phyloP scores from a whole-genome alignment of 2,888 invertebrate species.

The Galeopsomyia nigrocyanea region DNA sequence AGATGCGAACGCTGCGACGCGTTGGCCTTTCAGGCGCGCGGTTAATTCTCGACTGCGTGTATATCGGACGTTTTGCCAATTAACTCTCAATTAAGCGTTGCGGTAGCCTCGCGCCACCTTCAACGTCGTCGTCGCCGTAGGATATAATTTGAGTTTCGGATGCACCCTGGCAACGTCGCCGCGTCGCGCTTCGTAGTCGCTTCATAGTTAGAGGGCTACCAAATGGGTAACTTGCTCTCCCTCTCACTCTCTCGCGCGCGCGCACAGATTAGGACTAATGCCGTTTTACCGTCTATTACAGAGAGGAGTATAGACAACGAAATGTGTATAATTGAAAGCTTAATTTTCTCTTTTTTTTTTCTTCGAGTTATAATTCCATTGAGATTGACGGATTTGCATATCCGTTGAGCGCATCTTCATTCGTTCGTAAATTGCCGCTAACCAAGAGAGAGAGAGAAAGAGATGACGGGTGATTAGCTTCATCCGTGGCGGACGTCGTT shows the following conservation, averaged over 20 bases:
- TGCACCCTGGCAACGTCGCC: not conserved
- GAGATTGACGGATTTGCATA: slow-evolving; percentile 57
- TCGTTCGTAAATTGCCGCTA: not conserved
- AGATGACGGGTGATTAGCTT: not conserved
- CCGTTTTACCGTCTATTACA: not conserved
- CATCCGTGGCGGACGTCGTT: too few relatives aligned
- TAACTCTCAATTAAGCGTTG: too few relatives aligned
- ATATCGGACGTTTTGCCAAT: too few relatives aligned
- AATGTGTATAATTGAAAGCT: too few relatives aligned
- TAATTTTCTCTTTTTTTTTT: too few relatives aligned
- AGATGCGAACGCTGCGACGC: too few relatives aligned
- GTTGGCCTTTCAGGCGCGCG: too few relatives aligned
- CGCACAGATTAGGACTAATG: slow-evolving; percentile 35
- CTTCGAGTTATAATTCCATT: too few relatives aligned
- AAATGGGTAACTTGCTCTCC: slow-evolving; percentile 7
- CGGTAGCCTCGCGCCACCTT: not conserved
- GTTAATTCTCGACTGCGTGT: too few relatives aligned
- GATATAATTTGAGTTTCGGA: slow-evolving; percentile 42
- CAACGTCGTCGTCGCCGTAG: slow-evolving; percentile 6
- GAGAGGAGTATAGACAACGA: too few relatives aligned
- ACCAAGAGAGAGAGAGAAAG: not conserved
- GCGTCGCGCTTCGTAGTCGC: too few relatives aligned
- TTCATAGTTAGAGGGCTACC: slow-evolving; percentile 33
- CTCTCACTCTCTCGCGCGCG: too few relatives aligned
- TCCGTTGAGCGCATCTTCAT: slow-evolving; percentile 52